Percentiles rank a stretch among this genome's conserved stretches.
Conservation (phyloP, 1,140 invertebrate genomes). For the Zaprionus tsacasi region DNA sequence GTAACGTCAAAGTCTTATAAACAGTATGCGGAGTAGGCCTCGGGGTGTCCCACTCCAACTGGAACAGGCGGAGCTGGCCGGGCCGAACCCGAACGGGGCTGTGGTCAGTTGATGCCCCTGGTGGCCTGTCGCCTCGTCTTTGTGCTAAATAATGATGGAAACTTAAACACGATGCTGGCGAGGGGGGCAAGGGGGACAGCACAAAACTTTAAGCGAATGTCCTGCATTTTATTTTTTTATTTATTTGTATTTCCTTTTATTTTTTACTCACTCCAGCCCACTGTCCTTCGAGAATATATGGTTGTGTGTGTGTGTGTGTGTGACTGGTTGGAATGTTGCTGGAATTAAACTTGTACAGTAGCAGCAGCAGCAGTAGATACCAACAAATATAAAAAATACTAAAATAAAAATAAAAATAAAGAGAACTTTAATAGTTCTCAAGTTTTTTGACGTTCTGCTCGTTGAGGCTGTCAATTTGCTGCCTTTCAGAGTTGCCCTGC, state of each 20-base stretch:
- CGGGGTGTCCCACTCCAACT: constrained; percentile 3
- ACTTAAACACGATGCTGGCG: constrained; percentile 49
- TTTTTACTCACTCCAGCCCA: constrained; percentile 3
- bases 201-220: constrained; percentile 74
- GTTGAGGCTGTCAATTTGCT: constrained; percentile 70
- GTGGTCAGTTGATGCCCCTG: constrained; percentile 47
- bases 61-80: not conserved
- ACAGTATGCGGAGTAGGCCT: constrained; percentile 24
- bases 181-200: constrained; percentile 11
- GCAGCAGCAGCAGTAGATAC: constrained; percentile 31
- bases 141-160: constrained; percentile 81
- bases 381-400: constrained; percentile 51
- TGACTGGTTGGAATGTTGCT: constrained; percentile 71
- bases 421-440: constrained; percentile 69
- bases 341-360: constrained; percentile 57
- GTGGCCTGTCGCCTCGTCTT: constrained; percentile 70
- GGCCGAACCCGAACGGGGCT: not conserved
- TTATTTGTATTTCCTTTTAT: not conserved
- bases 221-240: constrained; percentile 78
- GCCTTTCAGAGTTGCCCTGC: constrained; percentile 51
- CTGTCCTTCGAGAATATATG: constrained; percentile 74
- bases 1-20: constrained; percentile 18
- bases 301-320: constrained; percentile 46
- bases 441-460: constrained; percentile 62
- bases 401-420: constrained; percentile 47